Evolutionary conservation across 1,140 invertebrate genomes (phyloP), one percentile per base, ranked within the genome.

Genomic region (Oryzaephilus surinamensis): DNA sequence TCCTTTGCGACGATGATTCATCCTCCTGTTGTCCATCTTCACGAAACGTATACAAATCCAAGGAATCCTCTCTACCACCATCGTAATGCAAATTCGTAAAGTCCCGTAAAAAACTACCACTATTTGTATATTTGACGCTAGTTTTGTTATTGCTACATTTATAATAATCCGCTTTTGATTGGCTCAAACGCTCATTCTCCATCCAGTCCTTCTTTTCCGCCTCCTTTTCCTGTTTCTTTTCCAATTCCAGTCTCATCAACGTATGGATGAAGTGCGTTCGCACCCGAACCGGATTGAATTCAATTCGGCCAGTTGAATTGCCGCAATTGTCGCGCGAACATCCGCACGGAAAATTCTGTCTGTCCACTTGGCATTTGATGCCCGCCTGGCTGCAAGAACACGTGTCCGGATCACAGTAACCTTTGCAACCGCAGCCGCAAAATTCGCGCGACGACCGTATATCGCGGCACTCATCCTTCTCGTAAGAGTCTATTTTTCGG

Each of bases 191-290:
- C 29, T 61, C 58, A 41, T 54, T 62, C 18, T 57, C 49, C 52
- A 60, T 54, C 58, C 67, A 52, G 11, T 46, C 38, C 29, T 62
- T 71, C 66, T 57, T 66, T 63, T 50, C 45, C 5, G 26, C 16
- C 17, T 52, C 51, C 30, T 50, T 43, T 35, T 63, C 55, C 42
- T 84, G 75, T 45, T 88, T 84, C 60, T 86, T 84, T 62, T 96
- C 92, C 43, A 95, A 64, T 48, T 95, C 88, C 40, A 98, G 60
- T 35, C 91, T 74, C 92, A 97, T 96, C 6, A 97, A 67, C 0
- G 94, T 97, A 55, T 97, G 91, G 46, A 96, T 92, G 54, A 95
- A 97, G 65, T 98, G 94, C n/a, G 90, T 96, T 32, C 91, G 75
- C 2, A 98, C 94, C 36, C 93, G 74, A 17, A 92, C 78, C 0